phyloP scores from a whole-genome alignment of 2,797 vertebrate genomes.

The Peromyscus nudipes region DNA sequence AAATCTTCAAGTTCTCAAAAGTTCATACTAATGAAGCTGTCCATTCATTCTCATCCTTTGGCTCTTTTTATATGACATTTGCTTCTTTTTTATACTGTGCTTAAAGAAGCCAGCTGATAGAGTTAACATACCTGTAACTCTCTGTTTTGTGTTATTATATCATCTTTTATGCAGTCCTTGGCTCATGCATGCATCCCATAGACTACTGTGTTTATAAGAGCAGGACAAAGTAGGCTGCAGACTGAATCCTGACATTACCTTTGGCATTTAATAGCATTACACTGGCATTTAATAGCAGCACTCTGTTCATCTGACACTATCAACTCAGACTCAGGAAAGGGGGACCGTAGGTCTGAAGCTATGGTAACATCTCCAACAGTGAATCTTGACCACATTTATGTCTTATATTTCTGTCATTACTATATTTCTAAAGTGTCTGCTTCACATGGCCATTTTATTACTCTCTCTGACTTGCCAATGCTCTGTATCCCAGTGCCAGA shows the following conservation, averaged over 20 bases:
- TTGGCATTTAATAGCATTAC: conserved; percentile 8
- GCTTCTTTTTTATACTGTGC: conserved; percentile 72
- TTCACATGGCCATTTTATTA: conserved; percentile 74
- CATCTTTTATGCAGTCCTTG: conserved; percentile 56
- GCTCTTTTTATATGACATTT: conserved; percentile 58
- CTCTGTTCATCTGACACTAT: neutral
- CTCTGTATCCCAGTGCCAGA: conserved; percentile 69
- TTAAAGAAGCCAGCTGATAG: conserved; percentile 76
- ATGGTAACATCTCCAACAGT: conserved; percentile 60
- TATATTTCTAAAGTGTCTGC: conserved; percentile 71
- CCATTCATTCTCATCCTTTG: neutral
- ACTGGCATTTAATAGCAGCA: neutral
- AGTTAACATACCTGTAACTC: conserved; percentile 61
- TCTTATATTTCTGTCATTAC: conserved; percentile 64
- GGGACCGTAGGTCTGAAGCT: neutral
- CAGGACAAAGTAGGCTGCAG: conserved; percentile 12
- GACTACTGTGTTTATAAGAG: conserved; percentile 72
- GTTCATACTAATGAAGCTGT: neutral
- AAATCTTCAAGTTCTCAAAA: neutral
- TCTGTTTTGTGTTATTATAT: conserved; percentile 60
- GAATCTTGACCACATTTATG: conserved; percentile 74
- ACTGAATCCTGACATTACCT: conserved; percentile 37
- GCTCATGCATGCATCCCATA: conserved; percentile 21
- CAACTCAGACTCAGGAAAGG: neutral
- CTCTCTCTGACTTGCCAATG: conserved; percentile 64